Base-by-base conservation (phyloP, 2,113 vertebrate species). In the Hyaena hyaena region DNA sequence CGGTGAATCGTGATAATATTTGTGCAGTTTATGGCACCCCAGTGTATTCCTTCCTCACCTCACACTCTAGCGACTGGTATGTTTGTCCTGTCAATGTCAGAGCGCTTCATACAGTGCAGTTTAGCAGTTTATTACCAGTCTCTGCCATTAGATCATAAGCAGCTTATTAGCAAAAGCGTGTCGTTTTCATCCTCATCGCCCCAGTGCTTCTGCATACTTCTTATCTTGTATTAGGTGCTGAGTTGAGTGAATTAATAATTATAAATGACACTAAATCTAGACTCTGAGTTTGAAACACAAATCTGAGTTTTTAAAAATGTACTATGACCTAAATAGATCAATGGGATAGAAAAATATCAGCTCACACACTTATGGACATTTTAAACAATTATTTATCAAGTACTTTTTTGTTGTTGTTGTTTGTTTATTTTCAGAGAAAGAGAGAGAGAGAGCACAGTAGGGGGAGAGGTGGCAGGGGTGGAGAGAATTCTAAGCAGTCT, bases 281-380 rank as follows among this genome's bases (percentile, higher is more conserved):
- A 61, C 39, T 79, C 35, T 63, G 35, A 88, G 11, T 85, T 80
- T 90, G 71, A 83, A 77, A 89, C 21, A 84, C 26, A 81, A 28
- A 85, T 96, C 26, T 33, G 48, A 68, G 35, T 74, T n/a, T 86
- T 94, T 43, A 91, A 90, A 97, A 88, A 61, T 76, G 5, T 85
- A 21, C 28, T 71, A 28, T 26, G 92, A 80, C 23, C 69, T 85
- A 88, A 85, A 43, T 88, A 81, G 43, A n/a, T 76, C 16, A 39
- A 19, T 73, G 21, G 8, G 24, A 28, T 92, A 31, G 85, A 79
- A 84, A 86, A 90, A 85, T 45, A 92, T 10, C 24, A 83, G 16
- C 55, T 96, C 14, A 45, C 0, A 94, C 14, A 39, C 79, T 90
- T 90, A 31, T 93, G 39, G 48, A 31, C 90, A 45, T 48, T 58